Percentiles rank a stretch among this genome's conserved stretches.
These are phyloP conservation scores for Oncorhynchus tshawytscha DNA, from an alignment of 2,113 vertebrate species.

Conservation along the genomic window DNA sequence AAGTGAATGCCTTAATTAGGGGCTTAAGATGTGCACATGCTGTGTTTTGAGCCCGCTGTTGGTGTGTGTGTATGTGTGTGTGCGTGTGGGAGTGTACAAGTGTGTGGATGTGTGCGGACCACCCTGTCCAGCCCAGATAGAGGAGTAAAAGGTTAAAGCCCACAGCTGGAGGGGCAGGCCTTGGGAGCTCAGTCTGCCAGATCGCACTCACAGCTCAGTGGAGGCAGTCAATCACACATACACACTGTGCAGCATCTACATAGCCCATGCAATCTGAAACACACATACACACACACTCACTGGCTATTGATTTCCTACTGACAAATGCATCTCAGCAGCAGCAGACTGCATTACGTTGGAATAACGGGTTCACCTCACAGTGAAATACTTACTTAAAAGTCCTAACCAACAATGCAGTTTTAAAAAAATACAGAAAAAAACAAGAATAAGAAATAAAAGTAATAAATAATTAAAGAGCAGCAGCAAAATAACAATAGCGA, in stretches of 20 bases:
- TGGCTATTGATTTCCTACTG: too few relatives aligned
- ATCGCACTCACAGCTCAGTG: slow-evolving; percentile 36
- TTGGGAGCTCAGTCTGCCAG: slow-evolving; percentile 23
- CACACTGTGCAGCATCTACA: not conserved
- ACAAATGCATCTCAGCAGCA: not conserved
- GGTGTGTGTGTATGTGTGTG: too few relatives aligned
- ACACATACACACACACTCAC: too few relatives aligned
- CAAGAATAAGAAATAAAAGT: too few relatives aligned
- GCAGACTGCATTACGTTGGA: not conserved
- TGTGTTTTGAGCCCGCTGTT: not conserved
- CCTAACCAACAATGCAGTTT: too few relatives aligned
- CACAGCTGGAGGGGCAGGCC: slow-evolving; percentile 32
- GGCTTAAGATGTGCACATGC: not conserved
- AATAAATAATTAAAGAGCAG: too few relatives aligned
- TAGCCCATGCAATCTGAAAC: too few relatives aligned
- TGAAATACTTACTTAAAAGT: too few relatives aligned
- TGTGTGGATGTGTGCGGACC: slow-evolving; percentile 16
- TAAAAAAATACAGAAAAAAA: too few relatives aligned
- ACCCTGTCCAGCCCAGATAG: slow-evolving; percentile 27
- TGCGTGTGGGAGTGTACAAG: too few relatives aligned
- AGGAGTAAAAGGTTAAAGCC: slow-evolving; percentile 37
- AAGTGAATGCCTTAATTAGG: not conserved
- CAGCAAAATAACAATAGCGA: too few relatives aligned
- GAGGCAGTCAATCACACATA: slow-evolving; percentile 22
- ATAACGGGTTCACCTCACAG: too few relatives aligned